Base-by-base conservation (phyloP, 2,113 vertebrate genomes). In the Piaya cayana region DNA sequence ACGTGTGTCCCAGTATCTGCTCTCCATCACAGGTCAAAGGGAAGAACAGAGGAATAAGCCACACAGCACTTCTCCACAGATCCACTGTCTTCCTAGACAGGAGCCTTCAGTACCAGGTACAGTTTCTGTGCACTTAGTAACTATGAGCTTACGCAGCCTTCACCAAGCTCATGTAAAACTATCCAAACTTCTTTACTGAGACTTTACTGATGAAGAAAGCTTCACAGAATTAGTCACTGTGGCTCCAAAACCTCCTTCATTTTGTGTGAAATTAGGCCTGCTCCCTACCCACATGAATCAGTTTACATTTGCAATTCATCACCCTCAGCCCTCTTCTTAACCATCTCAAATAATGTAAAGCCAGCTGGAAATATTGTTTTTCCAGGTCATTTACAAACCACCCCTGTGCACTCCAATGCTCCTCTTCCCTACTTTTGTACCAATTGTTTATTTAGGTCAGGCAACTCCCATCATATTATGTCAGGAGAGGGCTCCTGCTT, bases 361-460 rank as follows among this genome's bases (percentile, higher is more conserved):
- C 27, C 79, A 95, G 76, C 39, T 69, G 64, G n/a, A 65, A 92
- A 86, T 47, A 59, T 6, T 30, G 49, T 77, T 91, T 91, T 91
- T 86, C 72, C 84, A 70, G 15, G 69, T 53, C 29, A 69, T 45
- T 79, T 42, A 49, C 55, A 89, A 65, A 81, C 17, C 64, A 80
- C 3, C n/a, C 26, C 82, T 55, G 34, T 1, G 2, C 82, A 82
- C 27, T 18, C 15, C 39, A 63, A 1, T 0, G 0, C 39, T 64
- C 82, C 91, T 96, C 76, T 72, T 75, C 85, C 56, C 52, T 87
- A 47, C 63, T 78, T 91, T 60, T 88, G 53, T 53, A 71, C 39
- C 17, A 29, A 32, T 62, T 70, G 43, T 52, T 76, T 59, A 25
- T 77, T 84, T 81, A 77, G n/a, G 49, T n/a, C 58, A 71, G 76